Evolutionary conservation across 2,113 vertebrate genomes (phyloP).

Genomic region (Antechinus flavipes): DNA sequence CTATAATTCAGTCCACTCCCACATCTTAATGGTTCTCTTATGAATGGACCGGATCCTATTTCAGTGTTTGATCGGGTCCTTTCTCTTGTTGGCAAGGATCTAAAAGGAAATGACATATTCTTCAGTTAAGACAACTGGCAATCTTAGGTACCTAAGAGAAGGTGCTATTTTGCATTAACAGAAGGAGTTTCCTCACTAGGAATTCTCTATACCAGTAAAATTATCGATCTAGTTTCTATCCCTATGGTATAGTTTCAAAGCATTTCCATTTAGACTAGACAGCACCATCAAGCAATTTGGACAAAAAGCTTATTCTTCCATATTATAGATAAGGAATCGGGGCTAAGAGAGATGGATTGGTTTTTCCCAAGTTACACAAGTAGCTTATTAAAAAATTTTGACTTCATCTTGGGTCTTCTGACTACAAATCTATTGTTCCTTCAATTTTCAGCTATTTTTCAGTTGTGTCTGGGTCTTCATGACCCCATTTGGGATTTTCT

Average conservation of each 20-base stretch:
- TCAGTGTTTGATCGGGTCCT: not conserved
- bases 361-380: not conserved
- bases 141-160: not conserved
- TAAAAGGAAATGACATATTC: not conserved
- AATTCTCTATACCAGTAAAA: not conserved
- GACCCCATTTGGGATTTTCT: not conserved
- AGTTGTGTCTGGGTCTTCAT: not conserved
- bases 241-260: not conserved
- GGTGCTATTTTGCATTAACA: not conserved
- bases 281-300: not conserved
- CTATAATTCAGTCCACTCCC: not conserved
- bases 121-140: not conserved
- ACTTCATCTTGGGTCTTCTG: not conserved
- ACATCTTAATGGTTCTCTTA: not conserved
- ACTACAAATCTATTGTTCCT: not conserved
- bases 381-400: not conserved
- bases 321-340: not conserved
- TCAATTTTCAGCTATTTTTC: not conserved
- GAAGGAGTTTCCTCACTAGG: not conserved
- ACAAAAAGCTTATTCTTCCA: not conserved
- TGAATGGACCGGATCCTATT: not conserved
- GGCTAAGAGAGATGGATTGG: not conserved
- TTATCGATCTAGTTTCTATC: not conserved
- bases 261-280: not conserved
- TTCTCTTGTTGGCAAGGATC: not conserved